phyloP scores from a whole-genome alignment of 2,888 invertebrate species.

The Drosophila ezoana region DNA sequence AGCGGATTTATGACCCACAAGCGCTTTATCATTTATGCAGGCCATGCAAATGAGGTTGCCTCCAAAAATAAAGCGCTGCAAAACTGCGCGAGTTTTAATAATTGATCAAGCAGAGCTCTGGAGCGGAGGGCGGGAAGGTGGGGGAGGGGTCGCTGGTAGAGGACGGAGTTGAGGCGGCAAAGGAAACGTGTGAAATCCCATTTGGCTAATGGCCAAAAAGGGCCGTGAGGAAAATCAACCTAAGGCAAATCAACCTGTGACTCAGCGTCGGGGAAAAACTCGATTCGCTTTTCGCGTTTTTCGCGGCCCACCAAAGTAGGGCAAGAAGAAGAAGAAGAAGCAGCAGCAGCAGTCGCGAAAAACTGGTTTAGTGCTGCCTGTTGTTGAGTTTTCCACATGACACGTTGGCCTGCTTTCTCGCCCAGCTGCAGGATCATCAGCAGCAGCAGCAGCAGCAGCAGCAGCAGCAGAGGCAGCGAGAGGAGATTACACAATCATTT shows the following conservation, averaged over 20 bases:
- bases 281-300: conserved; percentile 57
- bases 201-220: conserved; percentile 78
- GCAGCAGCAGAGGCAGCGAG: neutral
- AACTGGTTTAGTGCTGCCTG: conserved; percentile 67
- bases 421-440: conserved; percentile 45
- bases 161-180: conserved; percentile 12
- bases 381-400: conserved; percentile 44
- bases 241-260: conserved; percentile 42
- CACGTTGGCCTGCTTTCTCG: conserved; percentile 72
- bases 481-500: conserved; percentile 59
- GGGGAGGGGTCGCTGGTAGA: neutral
- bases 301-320: conserved; percentile 44
- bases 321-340: conserved; percentile 35
- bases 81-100: conserved; percentile 65
- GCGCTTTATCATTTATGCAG: conserved; percentile 1
- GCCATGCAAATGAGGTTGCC: conserved; percentile 1
- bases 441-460: neutral
- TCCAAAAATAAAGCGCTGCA: conserved; percentile 22
- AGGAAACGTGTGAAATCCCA: conserved; percentile 79
- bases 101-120: conserved; percentile 58
- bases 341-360: conserved; percentile 24
- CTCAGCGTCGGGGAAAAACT: conserved; percentile 61
- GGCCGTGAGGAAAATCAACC: conserved; percentile 74
- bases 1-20: conserved; percentile 38
- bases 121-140: neutral